Evolutionary conservation across 2,113 vertebrate genomes (phyloP).

Genomic region (Pogona vitticeps): DNA sequence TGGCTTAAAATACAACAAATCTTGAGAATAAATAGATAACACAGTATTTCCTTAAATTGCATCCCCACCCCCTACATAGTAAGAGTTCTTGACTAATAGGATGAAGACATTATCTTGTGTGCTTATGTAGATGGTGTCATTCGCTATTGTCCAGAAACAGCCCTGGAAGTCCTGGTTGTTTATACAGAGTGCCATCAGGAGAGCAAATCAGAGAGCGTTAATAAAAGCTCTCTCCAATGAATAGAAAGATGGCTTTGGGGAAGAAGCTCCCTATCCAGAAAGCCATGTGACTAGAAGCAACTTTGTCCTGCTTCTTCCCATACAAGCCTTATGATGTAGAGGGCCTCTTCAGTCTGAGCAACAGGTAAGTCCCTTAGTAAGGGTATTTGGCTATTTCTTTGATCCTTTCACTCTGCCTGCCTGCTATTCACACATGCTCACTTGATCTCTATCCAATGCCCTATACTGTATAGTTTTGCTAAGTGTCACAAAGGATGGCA

Average conservation of each 20-base stretch:
- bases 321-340: too few species aligned
- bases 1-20: not conserved
- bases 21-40: not conserved
- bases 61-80: too few species aligned
- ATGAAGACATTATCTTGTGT: too few species aligned
- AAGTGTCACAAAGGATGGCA: not conserved
- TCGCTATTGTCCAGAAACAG: too few species aligned
- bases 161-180: too few species aligned
- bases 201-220: not conserved
- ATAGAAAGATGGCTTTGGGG: not conserved
- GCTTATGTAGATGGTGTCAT: too few species aligned
- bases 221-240: not conserved
- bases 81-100: too few species aligned
- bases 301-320: not conserved
- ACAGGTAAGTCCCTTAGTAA: not conserved
- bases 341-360: not conserved
- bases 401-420: not conserved
- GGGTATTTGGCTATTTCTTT: not conserved
- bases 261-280: not conserved
- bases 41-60: too few species aligned
- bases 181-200: not conserved
- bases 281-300: not conserved
- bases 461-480: not conserved
- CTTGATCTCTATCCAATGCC: not conserved
- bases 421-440: not conserved